Evolutionary conservation across 1,140 invertebrate genomes (phyloP).

Genomic region (Whitmania pigra): DNA sequence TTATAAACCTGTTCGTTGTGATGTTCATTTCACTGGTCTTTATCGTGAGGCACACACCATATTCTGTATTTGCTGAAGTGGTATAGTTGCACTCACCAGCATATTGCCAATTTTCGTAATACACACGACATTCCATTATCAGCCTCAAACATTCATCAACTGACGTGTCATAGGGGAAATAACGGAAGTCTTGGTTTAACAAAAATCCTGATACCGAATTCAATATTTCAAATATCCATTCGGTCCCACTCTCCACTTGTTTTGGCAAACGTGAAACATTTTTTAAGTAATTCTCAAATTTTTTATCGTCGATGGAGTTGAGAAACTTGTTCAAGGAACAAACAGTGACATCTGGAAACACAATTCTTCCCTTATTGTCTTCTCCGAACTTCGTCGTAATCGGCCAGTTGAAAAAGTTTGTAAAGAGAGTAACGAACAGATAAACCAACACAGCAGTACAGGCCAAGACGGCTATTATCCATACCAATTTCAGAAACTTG

Average conservation of each 20-base stretch:
- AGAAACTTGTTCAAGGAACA: not conserved
- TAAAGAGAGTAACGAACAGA: not conserved
- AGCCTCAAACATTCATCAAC: too few relatives aligned
- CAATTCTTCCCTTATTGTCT: not conserved
- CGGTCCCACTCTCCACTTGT: too few relatives aligned
- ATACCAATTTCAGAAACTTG: slow-evolving; percentile 1
- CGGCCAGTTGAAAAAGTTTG: not conserved
- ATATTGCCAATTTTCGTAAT: too few relatives aligned
- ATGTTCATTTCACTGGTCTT: not conserved
- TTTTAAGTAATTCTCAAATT: too few relatives aligned
- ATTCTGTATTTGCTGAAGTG: not conserved
- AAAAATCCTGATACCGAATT: too few relatives aligned
- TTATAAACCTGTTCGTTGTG: not conserved
- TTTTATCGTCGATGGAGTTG: too few relatives aligned
- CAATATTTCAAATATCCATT: too few relatives aligned
- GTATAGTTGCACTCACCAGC: too few relatives aligned
- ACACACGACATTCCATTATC: too few relatives aligned
- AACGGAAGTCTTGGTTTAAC: too few relatives aligned
- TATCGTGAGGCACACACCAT: not conserved
- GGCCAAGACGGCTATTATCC: not conserved
- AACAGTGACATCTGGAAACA: slow-evolving; percentile 6
- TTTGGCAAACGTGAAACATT: too few relatives aligned
- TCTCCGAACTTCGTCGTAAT: not conserved
- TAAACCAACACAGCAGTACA: not conserved
- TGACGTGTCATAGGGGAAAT: too few relatives aligned